Percentiles rank a stretch among this genome's conserved stretches.
These are phyloP conservation scores for Oryzias dopingdopingensis DNA, from an alignment of 2,797 vertebrate species.

Conservation along the genomic window DNA sequence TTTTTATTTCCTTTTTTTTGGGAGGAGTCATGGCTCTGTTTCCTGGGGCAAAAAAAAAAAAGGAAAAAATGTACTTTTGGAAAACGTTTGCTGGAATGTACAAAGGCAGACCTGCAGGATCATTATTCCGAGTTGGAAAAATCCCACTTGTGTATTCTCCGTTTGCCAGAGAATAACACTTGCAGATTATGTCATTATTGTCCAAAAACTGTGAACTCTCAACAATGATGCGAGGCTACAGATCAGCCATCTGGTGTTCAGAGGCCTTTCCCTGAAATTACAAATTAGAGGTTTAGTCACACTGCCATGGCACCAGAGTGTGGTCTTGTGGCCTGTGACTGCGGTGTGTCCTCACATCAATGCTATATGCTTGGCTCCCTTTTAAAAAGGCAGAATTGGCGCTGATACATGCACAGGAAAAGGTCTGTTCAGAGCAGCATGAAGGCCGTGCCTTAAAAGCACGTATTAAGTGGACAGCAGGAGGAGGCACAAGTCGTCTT, in stretches of 20 bases:
- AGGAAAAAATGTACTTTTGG: constrained; percentile 6
- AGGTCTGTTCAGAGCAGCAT: constrained; percentile 47
- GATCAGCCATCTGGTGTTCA: constrained; percentile 55
- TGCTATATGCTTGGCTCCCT: constrained; percentile 27
- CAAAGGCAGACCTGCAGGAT: constrained; percentile 22
- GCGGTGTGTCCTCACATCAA: constrained; percentile 30
- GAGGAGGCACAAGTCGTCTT: neutral
- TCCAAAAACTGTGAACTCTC: constrained; percentile 33
- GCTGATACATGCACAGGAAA: constrained; percentile 18
- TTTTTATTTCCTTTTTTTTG: constrained; percentile 33
- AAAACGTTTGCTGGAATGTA: constrained; percentile 21
- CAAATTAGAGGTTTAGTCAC: constrained; percentile 48
- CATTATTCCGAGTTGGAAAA: constrained; percentile 41
- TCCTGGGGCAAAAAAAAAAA: too few relatives aligned
- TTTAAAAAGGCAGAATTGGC: constrained; percentile 21
- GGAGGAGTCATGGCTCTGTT: constrained; percentile 11
- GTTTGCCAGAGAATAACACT: constrained; percentile 43
- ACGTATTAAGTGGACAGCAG: constrained; percentile 30
- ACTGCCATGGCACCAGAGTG: constrained; percentile 35
- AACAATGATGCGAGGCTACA: constrained; percentile 33
- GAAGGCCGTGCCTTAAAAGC: constrained; percentile 42
- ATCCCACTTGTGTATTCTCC: constrained; percentile 38
- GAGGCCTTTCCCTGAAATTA: constrained; percentile 41
- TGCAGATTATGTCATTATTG: constrained; percentile 28
- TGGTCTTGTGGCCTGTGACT: constrained; percentile 31